Evolutionary conservation across 2,888 invertebrate species (phyloP).

Genomic region (Suillia variegata): DNA sequence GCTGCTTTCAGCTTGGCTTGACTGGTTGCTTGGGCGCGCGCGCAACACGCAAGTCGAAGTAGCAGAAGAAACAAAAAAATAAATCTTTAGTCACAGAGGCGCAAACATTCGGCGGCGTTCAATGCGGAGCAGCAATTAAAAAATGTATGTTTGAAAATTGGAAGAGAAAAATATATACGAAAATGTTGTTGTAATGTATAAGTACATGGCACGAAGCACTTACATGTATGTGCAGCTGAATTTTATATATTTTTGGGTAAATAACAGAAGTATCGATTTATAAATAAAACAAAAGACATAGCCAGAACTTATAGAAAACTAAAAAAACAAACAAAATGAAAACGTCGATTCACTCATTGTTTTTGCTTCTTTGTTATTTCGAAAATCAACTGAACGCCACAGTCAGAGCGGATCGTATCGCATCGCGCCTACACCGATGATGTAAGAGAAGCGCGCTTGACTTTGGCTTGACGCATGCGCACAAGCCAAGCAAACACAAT

Average conservation of each 20-base stretch:
- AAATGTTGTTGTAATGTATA: too few species aligned
- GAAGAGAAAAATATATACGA: too few species aligned
- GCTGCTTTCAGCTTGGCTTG: not conserved
- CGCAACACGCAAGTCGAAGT: too few species aligned
- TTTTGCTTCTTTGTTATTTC: not conserved
- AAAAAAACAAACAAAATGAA: conserved; percentile 5
- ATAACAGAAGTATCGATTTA: too few species aligned
- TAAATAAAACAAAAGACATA: not conserved
- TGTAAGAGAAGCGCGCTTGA: conserved; percentile 14
- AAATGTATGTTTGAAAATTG: not conserved
- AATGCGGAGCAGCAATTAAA: not conserved
- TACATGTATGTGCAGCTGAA: too few species aligned
- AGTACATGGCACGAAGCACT: too few species aligned
- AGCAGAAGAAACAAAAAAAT: too few species aligned
- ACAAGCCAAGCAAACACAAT: not conserved
- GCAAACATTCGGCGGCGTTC: not conserved
- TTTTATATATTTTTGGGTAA: too few species aligned
- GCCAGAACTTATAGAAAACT: not conserved
- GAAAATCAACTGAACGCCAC: too few species aligned
- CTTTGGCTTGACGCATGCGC: not conserved
- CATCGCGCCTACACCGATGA: conserved; percentile 10
- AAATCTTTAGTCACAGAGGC: not conserved
- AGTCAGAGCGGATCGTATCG: not conserved
- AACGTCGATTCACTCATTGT: not conserved
- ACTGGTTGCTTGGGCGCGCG: not conserved